Evolutionary conservation across 2,113 vertebrate genomes (phyloP).

Genomic region (Lophura nycthemera): DNA sequence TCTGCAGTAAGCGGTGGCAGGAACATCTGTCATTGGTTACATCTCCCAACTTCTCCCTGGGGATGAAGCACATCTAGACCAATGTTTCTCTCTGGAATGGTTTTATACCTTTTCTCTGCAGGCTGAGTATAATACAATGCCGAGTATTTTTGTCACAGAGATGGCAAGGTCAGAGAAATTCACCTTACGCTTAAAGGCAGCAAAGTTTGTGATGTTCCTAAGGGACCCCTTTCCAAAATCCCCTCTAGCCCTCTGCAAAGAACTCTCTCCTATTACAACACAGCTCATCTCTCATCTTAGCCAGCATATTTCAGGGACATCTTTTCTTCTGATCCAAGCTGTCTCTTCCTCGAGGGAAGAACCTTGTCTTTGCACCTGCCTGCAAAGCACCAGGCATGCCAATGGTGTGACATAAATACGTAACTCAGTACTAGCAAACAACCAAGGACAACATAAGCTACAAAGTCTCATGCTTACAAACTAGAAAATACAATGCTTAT

Average conservation of each 20-base stretch:
- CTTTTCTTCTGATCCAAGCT: conserved; percentile 14
- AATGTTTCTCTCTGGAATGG: background rate
- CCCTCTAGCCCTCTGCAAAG: background rate
- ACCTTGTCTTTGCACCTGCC: background rate
- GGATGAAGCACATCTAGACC: background rate
- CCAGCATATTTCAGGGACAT: background rate
- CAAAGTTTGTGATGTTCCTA: conserved; percentile 19
- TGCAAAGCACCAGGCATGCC: background rate
- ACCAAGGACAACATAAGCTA: background rate
- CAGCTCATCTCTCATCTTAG: conserved; percentile 30
- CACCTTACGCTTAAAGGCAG: background rate
- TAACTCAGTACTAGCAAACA: background rate
- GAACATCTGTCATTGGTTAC: background rate
- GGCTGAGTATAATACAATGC: background rate
- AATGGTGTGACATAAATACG: background rate
- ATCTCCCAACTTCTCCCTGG: background rate
- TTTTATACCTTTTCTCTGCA: background rate
- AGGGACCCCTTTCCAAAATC: background rate
- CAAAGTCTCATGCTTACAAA: background rate
- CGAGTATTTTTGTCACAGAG: conserved; percentile 37
- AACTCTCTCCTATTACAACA: background rate
- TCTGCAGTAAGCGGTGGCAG: background rate
- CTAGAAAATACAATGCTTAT: background rate
- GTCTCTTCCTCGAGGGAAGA: background rate
- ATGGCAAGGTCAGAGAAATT: conserved; percentile 36